Evolutionary conservation across 2,113 vertebrate species (phyloP).

Genomic region (Micromys minutus): DNA sequence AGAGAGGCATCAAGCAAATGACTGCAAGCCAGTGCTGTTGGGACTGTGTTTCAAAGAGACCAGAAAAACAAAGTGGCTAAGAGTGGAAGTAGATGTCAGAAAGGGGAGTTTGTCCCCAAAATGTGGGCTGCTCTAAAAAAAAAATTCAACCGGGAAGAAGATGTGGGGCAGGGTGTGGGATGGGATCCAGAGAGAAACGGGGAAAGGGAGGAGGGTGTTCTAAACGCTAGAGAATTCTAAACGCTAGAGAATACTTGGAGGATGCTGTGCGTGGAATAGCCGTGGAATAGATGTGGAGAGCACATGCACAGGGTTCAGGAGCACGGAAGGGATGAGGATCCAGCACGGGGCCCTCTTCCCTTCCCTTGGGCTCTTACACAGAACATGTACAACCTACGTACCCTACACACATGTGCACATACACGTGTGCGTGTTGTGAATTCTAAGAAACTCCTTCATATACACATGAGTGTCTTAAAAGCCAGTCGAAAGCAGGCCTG

Average conservation of each 20-base stretch:
- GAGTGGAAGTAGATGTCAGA: neutral
- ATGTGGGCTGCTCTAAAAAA: neutral
- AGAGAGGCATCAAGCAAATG: neutral
- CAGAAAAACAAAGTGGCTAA: neutral
- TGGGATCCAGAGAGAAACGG: neutral
- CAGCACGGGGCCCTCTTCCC: neutral
- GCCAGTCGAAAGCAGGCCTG: neutral
- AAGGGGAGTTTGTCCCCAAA: neutral
- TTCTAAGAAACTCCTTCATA: neutral
- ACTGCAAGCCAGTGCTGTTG: neutral
- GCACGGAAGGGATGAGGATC: neutral
- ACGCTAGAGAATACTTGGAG: neutral
- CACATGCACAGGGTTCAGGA: neutral
- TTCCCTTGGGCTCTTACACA: too few species aligned
- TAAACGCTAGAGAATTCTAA: neutral
- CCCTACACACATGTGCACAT: accelerated
- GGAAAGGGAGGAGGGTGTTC: neutral
- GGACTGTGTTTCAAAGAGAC: neutral
- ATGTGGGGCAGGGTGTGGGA: neutral
- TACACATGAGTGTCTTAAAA: neutral
- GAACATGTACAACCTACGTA: too few species aligned
- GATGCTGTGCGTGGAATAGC: neutral
- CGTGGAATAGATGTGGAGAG: neutral
- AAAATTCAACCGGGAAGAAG: neutral
- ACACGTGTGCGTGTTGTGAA: neutral